These are phyloP conservation scores for Drosophila leonis DNA, from an alignment of 2,888 invertebrate species.

Conservation along the genomic window DNA sequence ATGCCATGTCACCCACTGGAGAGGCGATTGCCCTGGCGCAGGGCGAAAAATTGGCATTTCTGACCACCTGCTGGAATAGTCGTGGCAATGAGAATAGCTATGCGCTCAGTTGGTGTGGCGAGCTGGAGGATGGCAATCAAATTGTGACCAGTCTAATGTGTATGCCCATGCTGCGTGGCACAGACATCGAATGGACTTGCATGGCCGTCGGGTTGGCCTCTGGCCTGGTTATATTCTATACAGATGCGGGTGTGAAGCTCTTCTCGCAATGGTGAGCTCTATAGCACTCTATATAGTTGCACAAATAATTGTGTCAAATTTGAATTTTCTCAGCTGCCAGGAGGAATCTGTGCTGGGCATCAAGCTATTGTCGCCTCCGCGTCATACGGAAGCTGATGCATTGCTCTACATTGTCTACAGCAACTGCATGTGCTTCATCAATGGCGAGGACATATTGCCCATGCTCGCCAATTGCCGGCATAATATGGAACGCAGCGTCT, in stretches of 20 bases:
- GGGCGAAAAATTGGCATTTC: slow-evolving; percentile 88
- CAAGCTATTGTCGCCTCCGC: slow-evolving; percentile 89
- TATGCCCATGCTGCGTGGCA: slow-evolving; percentile 87
- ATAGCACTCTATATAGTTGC: background rate
- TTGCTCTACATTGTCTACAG: slow-evolving; percentile 84
- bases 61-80: slow-evolving; percentile 88
- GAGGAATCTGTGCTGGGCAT: slow-evolving; percentile 92
- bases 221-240: slow-evolving; percentile 94
- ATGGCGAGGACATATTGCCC: slow-evolving; percentile 90
- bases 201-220: slow-evolving; percentile 94
- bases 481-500: slow-evolving; percentile 84
- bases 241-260: slow-evolving; percentile 93
- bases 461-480: slow-evolving; percentile 92
- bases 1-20: slow-evolving; percentile 90
- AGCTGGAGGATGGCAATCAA: slow-evolving; percentile 86
- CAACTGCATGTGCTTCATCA: slow-evolving; percentile 92
- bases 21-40: slow-evolving; percentile 90
- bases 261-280: slow-evolving; percentile 89
- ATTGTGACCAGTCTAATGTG: slow-evolving; percentile 86
- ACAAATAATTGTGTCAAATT: background rate
- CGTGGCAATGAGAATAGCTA: slow-evolving; percentile 85
- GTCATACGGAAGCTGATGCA: slow-evolving; percentile 77
- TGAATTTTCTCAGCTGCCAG: slow-evolving; percentile 87
- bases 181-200: slow-evolving; percentile 95
- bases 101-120: slow-evolving; percentile 87